Evolutionary conservation across 2,888 invertebrate genomes (phyloP).

Genomic region (Agonopterix heracliana): DNA sequence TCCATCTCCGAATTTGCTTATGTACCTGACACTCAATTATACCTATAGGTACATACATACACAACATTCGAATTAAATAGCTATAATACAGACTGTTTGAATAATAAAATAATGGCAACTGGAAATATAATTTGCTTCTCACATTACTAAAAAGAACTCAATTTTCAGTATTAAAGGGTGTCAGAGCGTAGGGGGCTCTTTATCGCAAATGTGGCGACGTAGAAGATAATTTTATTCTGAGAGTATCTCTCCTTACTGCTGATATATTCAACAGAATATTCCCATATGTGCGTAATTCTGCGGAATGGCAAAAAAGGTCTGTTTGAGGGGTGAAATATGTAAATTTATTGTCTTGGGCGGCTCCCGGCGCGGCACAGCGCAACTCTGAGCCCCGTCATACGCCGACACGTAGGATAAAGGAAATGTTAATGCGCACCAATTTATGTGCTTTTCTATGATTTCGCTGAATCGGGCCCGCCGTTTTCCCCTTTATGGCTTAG

Average conservation of each 20-base stretch:
- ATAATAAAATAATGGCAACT: background rate
- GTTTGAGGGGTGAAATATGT: constrained; percentile 77
- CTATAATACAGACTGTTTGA: background rate
- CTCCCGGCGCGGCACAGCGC: constrained; percentile 38
- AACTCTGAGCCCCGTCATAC: constrained; percentile 67
- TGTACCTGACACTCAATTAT: constrained; percentile 43
- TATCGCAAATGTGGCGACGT: constrained; percentile 66
- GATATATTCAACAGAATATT: constrained; percentile 76
- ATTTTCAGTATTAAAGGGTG: constrained; percentile 32
- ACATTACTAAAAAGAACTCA: constrained; percentile 13
- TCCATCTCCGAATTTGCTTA: constrained; percentile 58
- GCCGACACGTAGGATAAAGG: constrained; percentile 75
- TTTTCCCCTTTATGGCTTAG: constrained; percentile 61
- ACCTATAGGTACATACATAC: background rate
- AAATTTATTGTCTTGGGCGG: constrained; percentile 77
- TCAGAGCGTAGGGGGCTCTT: constrained; percentile 47
- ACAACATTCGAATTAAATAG: background rate
- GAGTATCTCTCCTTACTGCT: constrained; percentile 73
- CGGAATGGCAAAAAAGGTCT: constrained; percentile 76
- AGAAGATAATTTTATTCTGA: constrained; percentile 74
- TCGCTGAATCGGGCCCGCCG: constrained; percentile 67
- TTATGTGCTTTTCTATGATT: constrained; percentile 77
- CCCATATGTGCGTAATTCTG: constrained; percentile 77
- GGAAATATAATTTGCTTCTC: constrained; percentile 1
- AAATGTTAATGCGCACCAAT: constrained; percentile 75